Evolutionary conservation across 2,888 invertebrate genomes (phyloP), one percentile per base, ranked within the genome.

Genomic region (Lapara coniferarum): DNA sequence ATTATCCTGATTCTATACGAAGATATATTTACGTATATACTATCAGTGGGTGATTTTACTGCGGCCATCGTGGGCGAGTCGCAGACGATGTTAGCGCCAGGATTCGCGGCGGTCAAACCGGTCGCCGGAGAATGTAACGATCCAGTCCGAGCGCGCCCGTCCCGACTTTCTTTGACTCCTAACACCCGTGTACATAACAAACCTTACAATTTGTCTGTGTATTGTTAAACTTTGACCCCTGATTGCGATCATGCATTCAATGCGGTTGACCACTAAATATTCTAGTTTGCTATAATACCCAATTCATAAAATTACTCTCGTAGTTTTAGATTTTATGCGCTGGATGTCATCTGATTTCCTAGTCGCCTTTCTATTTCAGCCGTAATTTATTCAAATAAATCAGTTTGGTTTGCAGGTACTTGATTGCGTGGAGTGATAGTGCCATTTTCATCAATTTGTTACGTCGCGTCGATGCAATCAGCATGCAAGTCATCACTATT

Each of bases 41-140:
- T 46, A 63, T 44, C 16, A 10, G 44, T n/a, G 46, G 4, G 63
- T 46, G 63, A 49, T 63, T 63, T 63, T 49, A 63, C 49, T 10
- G 55, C 19, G n/a, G 63, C 19, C 63, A 13, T 49, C 49, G 63
- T 63, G 63, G 71, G 68, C 72, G 73, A 78, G 81, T 78, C 81
- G 82, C 80, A 59, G 79, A 79, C 77, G 76, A 80, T 78, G 83
- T 81, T 79, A 84, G 83, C 81, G 85, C 84, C 91, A 89, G 92
- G 92, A 92, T 91, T 90, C 85, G 89, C 90, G 85, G 84, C 86
- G 87, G 91, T 87, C 87, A 88, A 91, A 93, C 92, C 92, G 92
- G 92, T 92, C 87, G 81, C 72, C 77, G 78, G 84, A 85, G 89
- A 88, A 86, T 85, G 87, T 86, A 74, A 78, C 85, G 86, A 91